Percentiles rank a stretch among this genome's conserved stretches.
Evolutionary conservation across 2,888 invertebrate species (phyloP).

Genomic region (Lacanobia wlatinum): DNA sequence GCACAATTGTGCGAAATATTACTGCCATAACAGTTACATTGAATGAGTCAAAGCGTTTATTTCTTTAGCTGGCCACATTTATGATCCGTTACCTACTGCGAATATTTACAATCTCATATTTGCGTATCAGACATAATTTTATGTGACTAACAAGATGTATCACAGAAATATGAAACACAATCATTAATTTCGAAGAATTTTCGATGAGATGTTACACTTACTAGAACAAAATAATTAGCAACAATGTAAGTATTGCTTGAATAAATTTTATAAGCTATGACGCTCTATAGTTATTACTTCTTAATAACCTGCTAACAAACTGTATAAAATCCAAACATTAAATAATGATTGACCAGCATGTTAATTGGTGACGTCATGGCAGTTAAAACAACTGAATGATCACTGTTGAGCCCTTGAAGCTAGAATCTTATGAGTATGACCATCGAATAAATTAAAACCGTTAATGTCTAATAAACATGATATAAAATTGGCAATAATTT

Average conservation of each 20-base stretch:
- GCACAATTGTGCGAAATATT: conserved; percentile 47
- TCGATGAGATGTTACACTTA: conserved; percentile 34
- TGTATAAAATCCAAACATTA: conserved; percentile 25
- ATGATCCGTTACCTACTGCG: conserved; percentile 56
- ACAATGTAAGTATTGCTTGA: conserved; percentile 22
- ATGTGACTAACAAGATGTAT: conserved; percentile 70
- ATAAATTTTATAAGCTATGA: conserved; percentile 19
- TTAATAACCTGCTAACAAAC: conserved; percentile 24
- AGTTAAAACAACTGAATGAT: conserved; percentile 36
- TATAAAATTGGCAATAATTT: conserved; percentile 26
- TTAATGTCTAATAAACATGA: conserved; percentile 24
- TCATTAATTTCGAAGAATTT: conserved; percentile 63
- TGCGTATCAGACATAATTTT: conserved; percentile 62
- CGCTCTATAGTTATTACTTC: conserved; percentile 21
- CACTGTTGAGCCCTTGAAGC: conserved; percentile 4
- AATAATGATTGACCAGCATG: conserved; percentile 19
- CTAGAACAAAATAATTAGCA: conserved; percentile 20
- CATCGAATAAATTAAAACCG: conserved; percentile 28
- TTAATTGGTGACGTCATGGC: conserved; percentile 18
- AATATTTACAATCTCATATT: conserved; percentile 58
- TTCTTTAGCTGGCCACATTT: conserved; percentile 52
- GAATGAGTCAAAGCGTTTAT: conserved; percentile 59
- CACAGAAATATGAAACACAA: conserved; percentile 62
- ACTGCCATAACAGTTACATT: conserved; percentile 41
- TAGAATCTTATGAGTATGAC: conserved; percentile 11